Conservation (phyloP, 2,888 invertebrate genomes). For the Leucophenga maculata region DNA sequence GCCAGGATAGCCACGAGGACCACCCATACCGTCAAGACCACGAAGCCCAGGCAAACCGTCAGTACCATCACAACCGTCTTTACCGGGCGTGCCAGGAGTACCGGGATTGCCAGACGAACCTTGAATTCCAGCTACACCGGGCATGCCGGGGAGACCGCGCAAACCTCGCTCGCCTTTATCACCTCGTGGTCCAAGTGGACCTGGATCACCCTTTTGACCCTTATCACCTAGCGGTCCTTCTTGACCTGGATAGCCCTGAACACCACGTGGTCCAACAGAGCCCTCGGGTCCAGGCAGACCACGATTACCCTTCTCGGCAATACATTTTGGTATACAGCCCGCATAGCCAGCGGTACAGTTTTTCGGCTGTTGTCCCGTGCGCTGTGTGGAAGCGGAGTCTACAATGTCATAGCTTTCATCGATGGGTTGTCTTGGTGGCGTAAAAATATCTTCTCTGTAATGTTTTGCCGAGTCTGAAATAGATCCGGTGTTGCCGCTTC, state of each 20-base stretch:
- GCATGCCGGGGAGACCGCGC: constrained; percentile 89
- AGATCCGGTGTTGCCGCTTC: constrained; percentile 64
- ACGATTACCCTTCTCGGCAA: constrained; percentile 88
- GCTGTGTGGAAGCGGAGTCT: constrained; percentile 62
- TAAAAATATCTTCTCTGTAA: constrained; percentile 53
- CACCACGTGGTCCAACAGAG: constrained; percentile 81
- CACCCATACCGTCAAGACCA: constrained; percentile 81
- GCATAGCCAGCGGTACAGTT: constrained; percentile 78
- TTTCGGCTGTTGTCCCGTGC: constrained; percentile 72
- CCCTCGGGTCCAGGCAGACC: constrained; percentile 84
- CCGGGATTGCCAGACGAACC: constrained; percentile 74
- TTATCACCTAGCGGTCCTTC: constrained; percentile 91
- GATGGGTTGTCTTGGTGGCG: constrained; percentile 55
- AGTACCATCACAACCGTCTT: constrained; percentile 97
- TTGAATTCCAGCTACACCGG: constrained; percentile 77
- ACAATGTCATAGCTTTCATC: constrained; percentile 69
- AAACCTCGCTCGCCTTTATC: constrained; percentile 89
- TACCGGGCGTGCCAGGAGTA: constrained; percentile 84
- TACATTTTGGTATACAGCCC: constrained; percentile 88
- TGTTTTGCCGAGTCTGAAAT: constrained; percentile 62
- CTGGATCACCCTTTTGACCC: constrained; percentile 90
- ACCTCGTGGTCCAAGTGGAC: constrained; percentile 85
- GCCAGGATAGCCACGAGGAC: constrained; percentile 82
- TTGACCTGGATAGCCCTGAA: constrained; percentile 84
- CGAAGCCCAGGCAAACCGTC: constrained; percentile 84